A percentile compares a stretch with the other conserved stretches of the same genome.
Conservation (phyloP, 92 coral and sea anemone species). For the Zoanthus sociatus region DNA sequence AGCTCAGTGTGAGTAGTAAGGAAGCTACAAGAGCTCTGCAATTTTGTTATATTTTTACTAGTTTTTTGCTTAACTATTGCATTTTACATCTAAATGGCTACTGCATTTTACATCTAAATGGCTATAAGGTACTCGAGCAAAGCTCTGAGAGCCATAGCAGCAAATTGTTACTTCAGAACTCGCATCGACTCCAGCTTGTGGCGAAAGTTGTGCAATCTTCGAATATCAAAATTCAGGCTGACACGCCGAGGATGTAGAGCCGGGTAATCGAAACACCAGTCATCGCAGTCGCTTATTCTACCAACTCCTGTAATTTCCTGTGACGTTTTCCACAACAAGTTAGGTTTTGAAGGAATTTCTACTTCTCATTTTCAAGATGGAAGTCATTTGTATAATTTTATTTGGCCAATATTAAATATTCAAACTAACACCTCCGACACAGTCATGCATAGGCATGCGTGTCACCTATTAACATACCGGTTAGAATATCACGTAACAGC, state of each 20-base stretch:
- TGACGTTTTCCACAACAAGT: constrained; percentile 25
- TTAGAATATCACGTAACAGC: constrained; percentile 21
- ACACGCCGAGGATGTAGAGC: constrained; percentile 25
- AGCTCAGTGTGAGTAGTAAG: no score
- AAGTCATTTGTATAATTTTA: constrained; percentile 23
- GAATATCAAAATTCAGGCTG: constrained; percentile 29
- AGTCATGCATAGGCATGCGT: constrained; percentile 25
- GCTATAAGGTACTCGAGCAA: constrained; percentile 33
- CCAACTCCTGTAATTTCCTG: constrained; percentile 26
- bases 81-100: background rate
- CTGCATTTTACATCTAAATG: constrained; percentile 13
- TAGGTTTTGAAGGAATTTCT: constrained; percentile 13
- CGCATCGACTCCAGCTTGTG: constrained; percentile 17
- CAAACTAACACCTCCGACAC: constrained; percentile 22
- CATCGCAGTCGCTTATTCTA: constrained; percentile 22
- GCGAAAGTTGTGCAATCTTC: constrained; percentile 23
- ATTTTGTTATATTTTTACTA: constrained; percentile 2
- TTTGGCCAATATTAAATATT: constrained; percentile 5
- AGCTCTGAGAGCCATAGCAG: constrained; percentile 22
- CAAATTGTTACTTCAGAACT: constrained; percentile 19
- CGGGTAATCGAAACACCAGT: constrained; percentile 18
- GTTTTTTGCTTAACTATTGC: constrained; percentile 18
- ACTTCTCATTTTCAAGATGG: constrained; percentile 27
- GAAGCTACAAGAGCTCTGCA: no score
- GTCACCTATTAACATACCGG: constrained; percentile 22